Base-by-base conservation (phyloP, 1,140 invertebrate genomes). In the Drosophila azteca region DNA sequence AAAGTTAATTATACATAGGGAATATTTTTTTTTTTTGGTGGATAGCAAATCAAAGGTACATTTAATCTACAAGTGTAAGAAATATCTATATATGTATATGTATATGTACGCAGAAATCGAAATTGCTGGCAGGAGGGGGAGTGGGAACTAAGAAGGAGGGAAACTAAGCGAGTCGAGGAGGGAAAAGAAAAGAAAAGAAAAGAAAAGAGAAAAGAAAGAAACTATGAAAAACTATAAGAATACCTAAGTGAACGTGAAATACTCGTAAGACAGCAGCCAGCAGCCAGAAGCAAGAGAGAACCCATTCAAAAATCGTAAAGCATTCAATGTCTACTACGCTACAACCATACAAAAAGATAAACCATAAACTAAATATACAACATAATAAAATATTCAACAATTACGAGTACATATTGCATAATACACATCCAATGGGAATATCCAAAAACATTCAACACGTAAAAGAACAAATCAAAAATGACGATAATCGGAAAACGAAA, bases 321-420 rank as follows among this genome's bases (percentile, higher is more conserved):
- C 84, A 89, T 82, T 89, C 63, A 87, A 83, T 88, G 82, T 88
- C 82, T 87, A 87, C 82, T 87, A 87, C 62, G 79, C 75, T 79
- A 88, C 73, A 76, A 49, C 54, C 80, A 68, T 78, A 45, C 63
- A 31, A 68, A 31, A 68, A 68, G 44, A 50, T 61, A 72, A 59
- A 35, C 26, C 31, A 54, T 44, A 54, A 72, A 67, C 46, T 44
- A 59, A 49, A 15, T 59, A 70, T 39, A 39, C 20, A 69, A 20
- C 0, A 20, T 20, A 20, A 20, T 20, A 20, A 20, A 69, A 70
- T 70, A 70, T 60, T 70, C 59, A 54, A 39, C 45, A 70, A 71
- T 55, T 71, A 71, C 45, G 60, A 71, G 48, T 71, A 71, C 66
- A 60, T 70, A 71, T 58, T 60, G 64, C 68, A 66, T 65, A 49